phyloP scores from a whole-genome alignment of 2,797 vertebrate genomes.

The Syncerus caffer region DNA sequence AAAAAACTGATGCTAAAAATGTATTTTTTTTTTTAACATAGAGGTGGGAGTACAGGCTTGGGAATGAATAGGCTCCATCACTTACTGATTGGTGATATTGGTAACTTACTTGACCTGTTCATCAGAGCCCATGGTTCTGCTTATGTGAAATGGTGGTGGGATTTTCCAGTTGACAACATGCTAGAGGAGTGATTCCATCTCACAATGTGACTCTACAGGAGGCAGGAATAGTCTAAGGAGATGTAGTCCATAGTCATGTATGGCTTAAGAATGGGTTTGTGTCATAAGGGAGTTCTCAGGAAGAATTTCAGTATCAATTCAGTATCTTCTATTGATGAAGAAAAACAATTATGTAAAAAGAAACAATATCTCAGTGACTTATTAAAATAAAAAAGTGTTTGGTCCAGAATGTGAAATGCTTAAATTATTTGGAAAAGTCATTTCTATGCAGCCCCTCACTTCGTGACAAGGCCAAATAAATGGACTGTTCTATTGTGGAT shows the following conservation, averaged over 20 bases:
- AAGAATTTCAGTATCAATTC: not conserved
- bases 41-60: not conserved
- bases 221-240: not conserved
- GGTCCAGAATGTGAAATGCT: not conserved
- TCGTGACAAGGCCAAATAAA: not conserved
- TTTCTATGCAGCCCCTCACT: not conserved
- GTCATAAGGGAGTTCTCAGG: not conserved
- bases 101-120: not conserved
- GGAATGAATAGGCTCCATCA: not conserved
- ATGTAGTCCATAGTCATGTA: not conserved
- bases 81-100: not conserved
- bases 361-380: not conserved
- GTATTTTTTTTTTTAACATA: not conserved
- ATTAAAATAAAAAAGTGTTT: not conserved
- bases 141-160: not conserved
- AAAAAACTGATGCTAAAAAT: not conserved
- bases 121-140: not conserved
- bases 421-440: conserved; percentile 13
- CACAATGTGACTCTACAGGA: not conserved
- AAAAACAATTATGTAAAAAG: not conserved
- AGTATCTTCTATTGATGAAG: not conserved
- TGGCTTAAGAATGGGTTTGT: not conserved
- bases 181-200: not conserved
- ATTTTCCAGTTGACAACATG: not conserved
- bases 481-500: not conserved